Percentiles rank a stretch among this genome's conserved stretches.
Evolutionary conservation across 1,140 invertebrate genomes (phyloP).

Genomic region (Meloidogyne floridensis): DNA sequence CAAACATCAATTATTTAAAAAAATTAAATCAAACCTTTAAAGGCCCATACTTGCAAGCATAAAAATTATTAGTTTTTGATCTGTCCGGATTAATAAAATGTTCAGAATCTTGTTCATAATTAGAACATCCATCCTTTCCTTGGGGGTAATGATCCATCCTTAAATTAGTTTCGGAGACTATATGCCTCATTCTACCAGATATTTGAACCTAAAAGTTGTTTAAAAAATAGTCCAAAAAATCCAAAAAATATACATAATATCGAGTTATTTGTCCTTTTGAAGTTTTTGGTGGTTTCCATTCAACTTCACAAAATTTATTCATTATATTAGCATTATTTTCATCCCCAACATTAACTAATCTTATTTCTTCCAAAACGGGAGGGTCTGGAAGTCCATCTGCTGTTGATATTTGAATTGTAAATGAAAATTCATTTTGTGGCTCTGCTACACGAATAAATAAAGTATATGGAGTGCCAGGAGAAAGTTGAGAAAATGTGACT

Average conservation of each 20-base stretch:
- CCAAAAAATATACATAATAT: slow-evolving; percentile 35
- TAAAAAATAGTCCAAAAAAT: no score
- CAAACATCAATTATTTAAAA: slow-evolving; percentile 19
- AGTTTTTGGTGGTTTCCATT: slow-evolving; percentile 43
- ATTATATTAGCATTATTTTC: background rate
- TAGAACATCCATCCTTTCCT: slow-evolving; percentile 43
- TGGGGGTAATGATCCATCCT: slow-evolving; percentile 37
- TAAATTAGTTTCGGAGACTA: slow-evolving; percentile 7
- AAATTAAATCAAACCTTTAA: slow-evolving; percentile 45
- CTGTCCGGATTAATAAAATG: slow-evolving; percentile 45
- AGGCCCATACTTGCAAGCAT: slow-evolving; percentile 64
- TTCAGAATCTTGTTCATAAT: slow-evolving; percentile 34
- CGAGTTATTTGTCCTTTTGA: slow-evolving; percentile 41
- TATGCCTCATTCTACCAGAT: slow-evolving; percentile 47
- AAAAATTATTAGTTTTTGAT: slow-evolving; percentile 50
- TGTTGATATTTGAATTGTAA: slow-evolving; percentile 59
- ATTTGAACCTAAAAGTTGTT: slow-evolving; percentile 49
- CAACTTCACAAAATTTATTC: slow-evolving; percentile 51
- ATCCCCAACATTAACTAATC: slow-evolving; percentile 44
- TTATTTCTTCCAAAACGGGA: slow-evolving; percentile 49
- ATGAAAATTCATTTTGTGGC: slow-evolving; percentile 53
- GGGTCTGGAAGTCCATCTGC: slow-evolving; percentile 45
- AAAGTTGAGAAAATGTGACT: slow-evolving; percentile 49
- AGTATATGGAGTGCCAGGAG: slow-evolving; percentile 63
- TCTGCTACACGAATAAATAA: slow-evolving; percentile 55